Evolutionary conservation across 2,888 invertebrate genomes (phyloP), one percentile per base, ranked within the genome.

Genomic region (Stratiomys singularior): DNA sequence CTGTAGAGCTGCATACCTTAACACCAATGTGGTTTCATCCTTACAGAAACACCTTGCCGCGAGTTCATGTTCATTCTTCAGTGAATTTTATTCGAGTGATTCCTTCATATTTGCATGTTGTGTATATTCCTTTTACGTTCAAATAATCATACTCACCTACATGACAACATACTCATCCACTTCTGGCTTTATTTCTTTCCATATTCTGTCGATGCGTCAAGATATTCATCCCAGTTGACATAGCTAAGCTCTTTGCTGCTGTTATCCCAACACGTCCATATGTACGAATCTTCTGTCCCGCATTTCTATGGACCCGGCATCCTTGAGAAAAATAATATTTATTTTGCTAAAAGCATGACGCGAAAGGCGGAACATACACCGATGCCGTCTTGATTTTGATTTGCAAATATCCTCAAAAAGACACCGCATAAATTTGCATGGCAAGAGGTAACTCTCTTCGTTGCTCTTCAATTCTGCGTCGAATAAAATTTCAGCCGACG

Each of bases 361-460:
- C 11, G 58, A 23, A 27, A 27, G 27, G 13, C 63, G 28, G 25
- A 63, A 27, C 11, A 63, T 7, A 27, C 15, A 15, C 58, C 23
- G 21, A 25, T 63, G 23, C 63, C n/a, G 25, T 27, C 63, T 63
- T 27, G 63, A 63, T 63, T 63, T 63, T 63, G 63, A 63, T 63
- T 63, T 63, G 63, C 63, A 63, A 27, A 63, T 63, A 63, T 27
- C 63, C 28, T 63, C 28, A 27, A 63, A 63, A 63, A 63, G 63
- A 63, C 63, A 63, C 28, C 63, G 63, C 27, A 63, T 63, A 63
- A 63, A 63, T 63, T 63, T 63, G 63, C 63, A 63, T 63, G n/a
- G 63, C 5, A 63, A 63, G 27, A 63, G 27, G 63, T 63, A 2
- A 27, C 37, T 37, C 37, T 37, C 9, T 37, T 9, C 37, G 9